A percentile compares a stretch with the other conserved stretches of the same genome.
Evolutionary conservation across 2,888 invertebrate genomes (phyloP).

Genomic region (Eupelmus urozonus): DNA sequence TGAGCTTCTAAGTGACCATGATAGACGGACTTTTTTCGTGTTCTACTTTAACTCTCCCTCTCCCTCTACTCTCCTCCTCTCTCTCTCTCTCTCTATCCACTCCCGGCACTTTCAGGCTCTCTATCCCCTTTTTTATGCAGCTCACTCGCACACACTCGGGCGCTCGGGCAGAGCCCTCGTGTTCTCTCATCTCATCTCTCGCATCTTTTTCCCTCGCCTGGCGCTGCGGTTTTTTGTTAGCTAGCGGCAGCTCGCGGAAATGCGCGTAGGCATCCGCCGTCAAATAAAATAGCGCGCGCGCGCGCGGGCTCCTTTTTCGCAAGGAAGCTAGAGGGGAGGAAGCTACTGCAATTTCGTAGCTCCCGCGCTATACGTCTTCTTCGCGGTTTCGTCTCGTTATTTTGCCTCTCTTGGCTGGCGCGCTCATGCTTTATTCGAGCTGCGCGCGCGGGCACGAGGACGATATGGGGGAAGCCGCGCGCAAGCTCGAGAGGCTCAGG

Average conservation of each 20-base stretch:
- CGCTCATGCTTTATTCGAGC: slow-evolving; percentile 31
- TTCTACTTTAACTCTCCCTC: slow-evolving; percentile 17
- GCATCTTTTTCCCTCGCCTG: not conserved
- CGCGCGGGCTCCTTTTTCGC: slow-evolving; percentile 7
- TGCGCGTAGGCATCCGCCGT: slow-evolving; percentile 20
- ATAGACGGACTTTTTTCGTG: slow-evolving; percentile 38
- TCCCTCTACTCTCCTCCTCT: slow-evolving; percentile 14
- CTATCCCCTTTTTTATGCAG: slow-evolving; percentile 8
- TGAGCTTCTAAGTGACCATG: slow-evolving; percentile 35
- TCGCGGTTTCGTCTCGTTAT: slow-evolving; percentile 42
- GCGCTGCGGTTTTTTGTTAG: not conserved
- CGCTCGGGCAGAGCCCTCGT: not conserved
- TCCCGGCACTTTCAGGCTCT: no score
- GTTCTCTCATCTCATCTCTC: slow-evolving; percentile 15
- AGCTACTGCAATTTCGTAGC: no score
- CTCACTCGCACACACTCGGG: not conserved
- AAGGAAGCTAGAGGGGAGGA: not conserved
- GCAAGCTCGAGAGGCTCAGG: slow-evolving; percentile 17
- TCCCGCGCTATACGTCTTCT: slow-evolving; percentile 16
- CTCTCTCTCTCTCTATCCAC: slow-evolving; percentile 7
- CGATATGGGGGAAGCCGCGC: not conserved
- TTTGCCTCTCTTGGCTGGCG: slow-evolving; percentile 14
- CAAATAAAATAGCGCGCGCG: slow-evolving; percentile 50
- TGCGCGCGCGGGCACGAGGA: slow-evolving; percentile 3
- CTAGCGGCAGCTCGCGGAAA: not conserved